These are phyloP conservation scores for Meiosimyza decipiens DNA, from an alignment of 2,888 invertebrate genomes.

Conservation along the genomic window DNA sequence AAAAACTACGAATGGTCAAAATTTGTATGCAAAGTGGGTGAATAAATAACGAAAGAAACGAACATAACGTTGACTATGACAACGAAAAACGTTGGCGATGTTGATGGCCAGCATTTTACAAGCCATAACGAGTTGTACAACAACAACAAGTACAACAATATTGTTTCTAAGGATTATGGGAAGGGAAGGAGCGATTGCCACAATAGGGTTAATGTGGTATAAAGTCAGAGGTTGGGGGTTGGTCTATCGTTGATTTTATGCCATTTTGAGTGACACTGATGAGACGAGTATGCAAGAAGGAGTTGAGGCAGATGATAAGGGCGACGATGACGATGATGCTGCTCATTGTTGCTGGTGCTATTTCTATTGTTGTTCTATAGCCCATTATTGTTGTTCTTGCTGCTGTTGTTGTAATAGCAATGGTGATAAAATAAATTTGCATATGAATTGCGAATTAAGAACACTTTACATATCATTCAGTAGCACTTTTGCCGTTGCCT, in stretches of 20 bases:
- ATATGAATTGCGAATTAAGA: constrained; percentile 68
- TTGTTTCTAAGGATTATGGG: background rate
- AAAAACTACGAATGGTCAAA: constrained; percentile 27
- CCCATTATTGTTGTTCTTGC: constrained; percentile 36
- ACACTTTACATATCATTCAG: constrained; percentile 62
- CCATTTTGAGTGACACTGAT: constrained; percentile 27
- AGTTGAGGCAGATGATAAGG: constrained; percentile 28
- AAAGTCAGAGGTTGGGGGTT: background rate
- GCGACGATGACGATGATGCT: constrained; percentile 26
- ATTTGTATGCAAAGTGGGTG: constrained; percentile 7
- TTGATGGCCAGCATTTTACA: constrained; percentile 25
- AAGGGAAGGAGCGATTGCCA: background rate
- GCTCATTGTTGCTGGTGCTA: constrained; percentile 20
- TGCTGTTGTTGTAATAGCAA: constrained; percentile 50
- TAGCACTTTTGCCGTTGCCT: constrained; percentile 14
- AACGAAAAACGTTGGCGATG: background rate
- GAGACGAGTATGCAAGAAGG: constrained; percentile 19
- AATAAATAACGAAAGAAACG: constrained; percentile 18
- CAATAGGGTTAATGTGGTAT: constrained; percentile 13
- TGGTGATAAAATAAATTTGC: constrained; percentile 67
- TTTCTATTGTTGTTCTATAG: constrained; percentile 34
- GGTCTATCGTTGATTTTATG: constrained; percentile 18
- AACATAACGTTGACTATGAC: constrained; percentile 11
- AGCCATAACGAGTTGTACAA: constrained; percentile 22
- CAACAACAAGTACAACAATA: constrained; percentile 26